These are phyloP conservation scores for Drosophila seguyi DNA, from an alignment of 1,140 invertebrate genomes.

Conservation along the genomic window DNA sequence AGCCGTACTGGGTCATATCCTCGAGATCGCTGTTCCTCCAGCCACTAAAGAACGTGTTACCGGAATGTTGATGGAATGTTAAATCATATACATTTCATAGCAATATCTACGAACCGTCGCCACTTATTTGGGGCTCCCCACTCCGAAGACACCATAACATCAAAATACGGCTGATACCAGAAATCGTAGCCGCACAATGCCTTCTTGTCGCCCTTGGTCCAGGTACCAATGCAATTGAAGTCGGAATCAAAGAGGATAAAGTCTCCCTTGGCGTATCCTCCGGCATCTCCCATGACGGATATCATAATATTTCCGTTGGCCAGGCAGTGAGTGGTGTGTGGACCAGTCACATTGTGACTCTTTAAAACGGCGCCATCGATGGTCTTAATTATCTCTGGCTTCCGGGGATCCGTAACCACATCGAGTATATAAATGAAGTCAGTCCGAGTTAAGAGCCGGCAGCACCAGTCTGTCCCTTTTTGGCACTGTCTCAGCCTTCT, in stretches of 20 bases:
- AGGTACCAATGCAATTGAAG: constrained; percentile 89
- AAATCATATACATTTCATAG: neutral
- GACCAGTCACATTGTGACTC: constrained; percentile 90
- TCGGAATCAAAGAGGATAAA: constrained; percentile 96
- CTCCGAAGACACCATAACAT: constrained; percentile 95
- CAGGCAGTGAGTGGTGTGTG: constrained; percentile 97
- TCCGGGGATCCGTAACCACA: constrained; percentile 89
- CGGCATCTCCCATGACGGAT: constrained; percentile 94
- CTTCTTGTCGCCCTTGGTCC: constrained; percentile 87
- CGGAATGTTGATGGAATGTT: neutral
- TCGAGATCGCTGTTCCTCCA: constrained; percentile 88
- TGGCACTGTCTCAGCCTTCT: constrained; percentile 86
- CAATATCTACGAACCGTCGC: constrained; percentile 86
- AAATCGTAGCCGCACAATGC: constrained; percentile 93
- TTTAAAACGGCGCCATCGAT: constrained; percentile 91
- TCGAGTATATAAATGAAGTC: constrained; percentile 95
- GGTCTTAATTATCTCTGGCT: constrained; percentile 87
- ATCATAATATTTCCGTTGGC: constrained; percentile 97
- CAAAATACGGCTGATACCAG: constrained; percentile 98
- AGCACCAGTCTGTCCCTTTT: constrained; percentile 92
- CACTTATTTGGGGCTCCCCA: constrained; percentile 96
- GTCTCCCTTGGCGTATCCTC: constrained; percentile 93
- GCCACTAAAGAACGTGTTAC: constrained; percentile 86
- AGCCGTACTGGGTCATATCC: constrained; percentile 91
- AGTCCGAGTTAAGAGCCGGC: constrained; percentile 92